Evolutionary conservation across 2,113 vertebrate species (phyloP), one percentile per base, ranked within the genome.

Genomic region (Micronisus gabar): DNA sequence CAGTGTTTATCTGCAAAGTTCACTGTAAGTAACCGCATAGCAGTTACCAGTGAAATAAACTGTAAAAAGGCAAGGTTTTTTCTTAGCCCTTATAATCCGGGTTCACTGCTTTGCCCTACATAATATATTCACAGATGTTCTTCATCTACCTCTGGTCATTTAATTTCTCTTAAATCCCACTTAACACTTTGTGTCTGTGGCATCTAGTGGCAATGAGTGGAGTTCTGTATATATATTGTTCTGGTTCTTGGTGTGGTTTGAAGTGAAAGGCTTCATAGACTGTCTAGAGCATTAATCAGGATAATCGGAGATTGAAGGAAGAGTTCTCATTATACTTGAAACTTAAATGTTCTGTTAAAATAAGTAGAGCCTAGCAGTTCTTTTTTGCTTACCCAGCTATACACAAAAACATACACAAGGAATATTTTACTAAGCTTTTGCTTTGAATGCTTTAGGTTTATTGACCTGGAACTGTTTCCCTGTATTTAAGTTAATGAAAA

Each of bases 371-470:
- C 19, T 79, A 59, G 25, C 25, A 48, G 27, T 61, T 93, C 14
- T 63, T 89, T 89, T 84, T 84, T 79, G 36, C 58, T 91, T 94
- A 80, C 15, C 27, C 45, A 62, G 14, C 53, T 83, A 41, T 83
- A 78, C 30, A 40, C 19, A 62, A 53, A 61, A 83, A 7, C 30
- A 68, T 32, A 67, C 13, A 40, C 32, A 9, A 83, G 59, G 15
- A 83, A 43, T 81, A 63, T 96, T 94, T 94, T 88, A 67, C 41
- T 83, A 70, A 79, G 41, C 32, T 90, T 90, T 83, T 93, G 20
- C 72, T 90, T 90, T 86, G 75, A 83, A n/a, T 55, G 9, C 29
- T 78, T 86, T 74, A 55, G 21, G n/a, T 70, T 38, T 88, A 78
- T 73, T 95, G 81, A 86, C 36, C 36, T 88, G 79, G 22, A 90